Conservation (phyloP, 2,888 invertebrate genomes). For the Drosophila formosana region DNA sequence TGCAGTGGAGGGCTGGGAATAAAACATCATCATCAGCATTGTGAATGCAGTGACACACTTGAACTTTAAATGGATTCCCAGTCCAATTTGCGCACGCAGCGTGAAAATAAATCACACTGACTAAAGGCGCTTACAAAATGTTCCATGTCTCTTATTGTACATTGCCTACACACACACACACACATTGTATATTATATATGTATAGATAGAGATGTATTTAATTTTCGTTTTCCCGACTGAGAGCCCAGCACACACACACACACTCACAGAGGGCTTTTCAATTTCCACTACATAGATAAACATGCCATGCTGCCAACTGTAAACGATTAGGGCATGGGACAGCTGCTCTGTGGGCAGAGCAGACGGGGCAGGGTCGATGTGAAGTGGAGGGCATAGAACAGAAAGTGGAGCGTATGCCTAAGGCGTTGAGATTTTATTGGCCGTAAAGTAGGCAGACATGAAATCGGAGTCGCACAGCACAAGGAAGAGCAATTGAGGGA, state of each 20-base stretch:
- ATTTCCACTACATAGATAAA: constrained; percentile 75
- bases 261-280: constrained; percentile 62
- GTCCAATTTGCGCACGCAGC: constrained; percentile 68
- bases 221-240: constrained; percentile 65
- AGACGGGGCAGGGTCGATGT: not conserved
- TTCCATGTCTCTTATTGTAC: constrained; percentile 18
- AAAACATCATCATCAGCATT: constrained; percentile 34
- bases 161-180: constrained; percentile 3
- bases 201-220: constrained; percentile 56
- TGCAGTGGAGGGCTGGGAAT: constrained; percentile 38
- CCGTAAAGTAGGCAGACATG: constrained; percentile 73
- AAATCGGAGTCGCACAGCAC: constrained; percentile 58
- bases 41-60: constrained; percentile 63
- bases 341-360: not conserved
- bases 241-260: constrained; percentile 28
- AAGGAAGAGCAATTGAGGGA: constrained; percentile 9
- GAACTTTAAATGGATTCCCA: constrained; percentile 71
- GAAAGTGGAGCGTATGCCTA: constrained; percentile 43
- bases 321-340: constrained; percentile 49
- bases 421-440: constrained; percentile 78
- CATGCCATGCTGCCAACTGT: constrained; percentile 66
- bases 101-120: constrained; percentile 67
- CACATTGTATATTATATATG: constrained; percentile 3
- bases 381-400: not conserved
- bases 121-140: constrained; percentile 53